Evolutionary conservation across 2,113 vertebrate species (phyloP).

Genomic region (Clarias magur): DNA sequence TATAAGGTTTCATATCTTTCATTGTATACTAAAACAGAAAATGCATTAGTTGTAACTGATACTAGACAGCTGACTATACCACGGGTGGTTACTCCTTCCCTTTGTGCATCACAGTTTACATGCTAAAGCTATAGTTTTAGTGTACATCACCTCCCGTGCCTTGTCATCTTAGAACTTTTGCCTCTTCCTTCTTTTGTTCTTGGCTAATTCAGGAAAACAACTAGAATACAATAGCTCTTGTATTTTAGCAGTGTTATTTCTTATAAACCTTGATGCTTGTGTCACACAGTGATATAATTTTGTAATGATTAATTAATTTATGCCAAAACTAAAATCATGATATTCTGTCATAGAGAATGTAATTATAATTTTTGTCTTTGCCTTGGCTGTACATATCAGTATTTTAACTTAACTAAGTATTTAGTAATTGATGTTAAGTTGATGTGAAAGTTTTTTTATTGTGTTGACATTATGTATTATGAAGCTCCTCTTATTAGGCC

Average conservation of each 20-base stretch:
- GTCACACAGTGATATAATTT: background rate
- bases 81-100: background rate
- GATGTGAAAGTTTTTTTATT: too few species aligned
- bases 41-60: background rate
- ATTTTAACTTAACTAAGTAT: background rate
- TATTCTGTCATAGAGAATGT: background rate
- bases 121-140: background rate
- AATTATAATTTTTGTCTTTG: background rate
- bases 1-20: background rate
- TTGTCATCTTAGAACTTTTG: too few species aligned
- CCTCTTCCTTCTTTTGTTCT: too few species aligned
- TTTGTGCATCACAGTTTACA: background rate
- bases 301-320: background rate
- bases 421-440: background rate
- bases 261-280: background rate
- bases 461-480: background rate
- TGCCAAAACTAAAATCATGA: background rate
- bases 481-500: background rate
- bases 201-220: background rate
- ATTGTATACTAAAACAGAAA: background rate
- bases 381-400: background rate
- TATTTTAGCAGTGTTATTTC: background rate
- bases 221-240: background rate
- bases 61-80: background rate
- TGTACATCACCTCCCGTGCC: background rate